Evolutionary conservation across 2,113 vertebrate species (phyloP), one percentile per base, ranked within the genome.

Genomic region (Actenoides lindsayi): DNA sequence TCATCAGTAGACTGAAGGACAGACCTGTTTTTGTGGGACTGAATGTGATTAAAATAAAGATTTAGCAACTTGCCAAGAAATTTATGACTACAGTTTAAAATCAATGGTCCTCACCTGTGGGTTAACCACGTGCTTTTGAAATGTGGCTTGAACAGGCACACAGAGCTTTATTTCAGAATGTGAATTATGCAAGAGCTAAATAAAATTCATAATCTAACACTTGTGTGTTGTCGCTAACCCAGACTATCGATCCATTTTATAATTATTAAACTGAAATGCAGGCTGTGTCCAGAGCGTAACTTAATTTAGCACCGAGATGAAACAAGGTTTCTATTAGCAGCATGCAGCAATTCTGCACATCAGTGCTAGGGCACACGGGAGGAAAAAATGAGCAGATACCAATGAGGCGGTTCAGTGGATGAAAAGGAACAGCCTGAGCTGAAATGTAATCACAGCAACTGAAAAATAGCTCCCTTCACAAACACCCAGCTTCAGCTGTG

Each of bases 251-350:
- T 87, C 44, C 15, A 18, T 75, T 93, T 81, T 65, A 54, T 76
- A 93, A 94, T 81, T 90, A 90, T 75, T 70, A 78, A 77, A 86
- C 25, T 62, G 64, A 90, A 35, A 51, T 64, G 39, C 69, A 39
- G 41, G 57, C 60, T 74, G 16, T 81, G 30, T 53, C 77, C 35
- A 53, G 54, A 75, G 48, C 15, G 31, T 51, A 75, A 68, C 23
- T 82, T 93, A 83, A 64, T 94, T 83, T 60, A 90, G 56, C 46
- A 56, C 1, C 0, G 3, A 81, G 25, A 73, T 94, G 77, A 93
- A 93, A 69, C 28, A 37, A 14, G 31, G 15, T 41, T 84, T 93
- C 76, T 89, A 35, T 60, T 44, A 93, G 56, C 42, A 83, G 48
- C 30, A 31, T 0, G 1, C 42, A 76, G 56, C 27, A 78, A 64